Base-by-base conservation (phyloP, 2,113 vertebrate genomes). In the Polypterus bichir region DNA sequence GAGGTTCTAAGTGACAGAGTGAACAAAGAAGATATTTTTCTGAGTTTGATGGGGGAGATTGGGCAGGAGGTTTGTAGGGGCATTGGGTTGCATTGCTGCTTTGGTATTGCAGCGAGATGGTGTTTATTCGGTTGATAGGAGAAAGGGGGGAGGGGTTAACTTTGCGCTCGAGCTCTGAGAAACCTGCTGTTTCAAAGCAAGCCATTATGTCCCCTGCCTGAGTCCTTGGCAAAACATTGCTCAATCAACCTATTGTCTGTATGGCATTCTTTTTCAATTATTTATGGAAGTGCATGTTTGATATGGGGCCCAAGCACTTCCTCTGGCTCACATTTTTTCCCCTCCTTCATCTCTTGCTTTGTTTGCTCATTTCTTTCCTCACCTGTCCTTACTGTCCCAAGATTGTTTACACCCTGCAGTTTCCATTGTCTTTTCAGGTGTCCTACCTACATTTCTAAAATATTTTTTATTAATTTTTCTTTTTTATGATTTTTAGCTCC, bases 211-310 rank as follows among this genome's bases (percentile, higher is more conserved):
- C 69, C 60, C 66, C 76, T 74, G 79, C 77, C 83, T 78, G 77
- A 79, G 79, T 82, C 80, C 68, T 11, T 84, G 83, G 85, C 86
- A 84, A 71, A 66, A 79, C 76, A 70, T 77, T 70, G 76, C 79
- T 92, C 88, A 94, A 87, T 89, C 79, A 64, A 59, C 46, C 79
- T 78, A 86, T 92, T 96, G 90, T 97, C 87, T 83, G 77, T 79
- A 85, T 79, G 83, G 82, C 86, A 87, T 92, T 88, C 82, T 86
- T 83, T 86, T 90, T 90, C 89, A 89, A 83, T 91, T 84, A 88
- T 92, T 93, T 92, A 81, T 89, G 86, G 83, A 91, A 91, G 86
- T 83, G 86, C 83, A 77, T 81, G 82, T 84, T 88, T 89, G 80
- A 87, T 87, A 86, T 87, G 70, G 77, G 76, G 70, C 71, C 75